Base-by-base conservation (phyloP, 2,888 invertebrate species). In the Proisotoma minuta region DNA sequence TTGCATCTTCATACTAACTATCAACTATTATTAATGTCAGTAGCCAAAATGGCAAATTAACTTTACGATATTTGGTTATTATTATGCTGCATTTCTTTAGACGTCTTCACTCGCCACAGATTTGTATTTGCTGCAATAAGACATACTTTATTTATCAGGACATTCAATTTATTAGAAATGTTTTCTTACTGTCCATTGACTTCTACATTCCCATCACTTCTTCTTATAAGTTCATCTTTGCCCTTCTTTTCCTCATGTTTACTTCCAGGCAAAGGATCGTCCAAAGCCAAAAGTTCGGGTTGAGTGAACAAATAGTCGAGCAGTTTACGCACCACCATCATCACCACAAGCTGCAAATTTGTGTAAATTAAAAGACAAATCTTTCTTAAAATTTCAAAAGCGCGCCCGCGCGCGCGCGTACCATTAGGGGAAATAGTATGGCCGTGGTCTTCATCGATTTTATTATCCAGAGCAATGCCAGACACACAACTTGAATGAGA, bases 401-500 rank as follows among this genome's bases (percentile, higher is more conserved):
- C n/a, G n/a, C n/a, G n/a, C n/a, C n/a, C n/a, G n/a, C n/a, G n/a
- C n/a, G n/a, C n/a, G n/a, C 1, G 73, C 78, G 75, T 69, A 83
- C 83, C 82, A 84, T 82, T 60, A 84, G 75, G 15, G 83, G 83
- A 76, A 83, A 84, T 57, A 78, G 75, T 61, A 83, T 84, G 28
- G 83, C 82, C 34, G 82, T 82, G 26, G 75, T 69, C 71, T 82
- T 82, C 75, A 82, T 79, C 26, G 80, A 80, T 57, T 75, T 82
- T 68, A 82, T 77, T 34, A 78, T 71, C 81, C 82, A 82, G 53
- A 82, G 76, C 20, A 78, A 62, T 5, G 76, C 76, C 57, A 82
- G 75, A 68, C 82, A 82, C 22, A 75, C 68, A 18, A 81, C 72
- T 74, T 82, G 82, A 63, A 82, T 78, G 22, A 76, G 60, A 3